Percentiles rank a stretch among this genome's conserved stretches.
Conservation (phyloP, 2,797 vertebrate genomes). For the Peromyscus eremicus region DNA sequence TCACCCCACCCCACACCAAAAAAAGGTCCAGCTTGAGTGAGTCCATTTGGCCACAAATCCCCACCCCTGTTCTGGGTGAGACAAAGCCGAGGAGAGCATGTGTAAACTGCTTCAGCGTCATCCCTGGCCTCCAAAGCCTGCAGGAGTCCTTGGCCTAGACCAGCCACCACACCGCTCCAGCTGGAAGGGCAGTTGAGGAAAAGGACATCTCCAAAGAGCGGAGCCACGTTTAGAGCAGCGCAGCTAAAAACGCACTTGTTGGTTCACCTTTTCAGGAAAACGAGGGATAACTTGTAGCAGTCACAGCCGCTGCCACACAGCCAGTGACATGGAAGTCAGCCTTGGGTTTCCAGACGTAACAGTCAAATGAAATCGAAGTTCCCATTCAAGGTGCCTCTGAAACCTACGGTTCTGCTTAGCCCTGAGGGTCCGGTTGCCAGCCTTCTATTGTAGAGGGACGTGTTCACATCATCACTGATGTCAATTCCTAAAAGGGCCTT, state of each 20-base stretch:
- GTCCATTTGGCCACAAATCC: neutral
- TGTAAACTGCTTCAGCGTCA: neutral
- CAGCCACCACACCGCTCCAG: neutral
- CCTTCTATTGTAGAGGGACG: neutral
- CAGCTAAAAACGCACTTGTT: neutral
- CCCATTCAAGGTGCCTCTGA: slow-evolving; percentile 39
- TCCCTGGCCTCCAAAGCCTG: neutral
- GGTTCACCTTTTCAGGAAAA: slow-evolving; percentile 38
- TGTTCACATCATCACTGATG: neutral
- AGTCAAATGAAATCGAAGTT: slow-evolving; percentile 53
- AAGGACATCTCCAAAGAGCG: neutral
- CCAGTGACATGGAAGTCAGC: neutral
- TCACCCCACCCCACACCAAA: neutral
- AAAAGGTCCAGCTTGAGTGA: slow-evolving; percentile 11
- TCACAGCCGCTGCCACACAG: slow-evolving; percentile 2
- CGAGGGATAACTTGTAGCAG: neutral
- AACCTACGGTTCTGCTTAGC: slow-evolving; percentile 52
- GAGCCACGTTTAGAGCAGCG: neutral
- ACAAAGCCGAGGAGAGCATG: slow-evolving; percentile 1
- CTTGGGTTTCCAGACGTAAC: neutral
- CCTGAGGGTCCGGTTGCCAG: neutral
- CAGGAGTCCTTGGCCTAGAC: neutral
- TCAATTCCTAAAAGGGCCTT: slow-evolving; percentile 89
- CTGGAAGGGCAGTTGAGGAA: neutral
- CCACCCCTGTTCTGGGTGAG: neutral